A percentile compares a stretch with the other conserved stretches of the same genome.
phyloP scores from a whole-genome alignment of 1,140 invertebrate genomes.

The Drosophila pruinosa region DNA sequence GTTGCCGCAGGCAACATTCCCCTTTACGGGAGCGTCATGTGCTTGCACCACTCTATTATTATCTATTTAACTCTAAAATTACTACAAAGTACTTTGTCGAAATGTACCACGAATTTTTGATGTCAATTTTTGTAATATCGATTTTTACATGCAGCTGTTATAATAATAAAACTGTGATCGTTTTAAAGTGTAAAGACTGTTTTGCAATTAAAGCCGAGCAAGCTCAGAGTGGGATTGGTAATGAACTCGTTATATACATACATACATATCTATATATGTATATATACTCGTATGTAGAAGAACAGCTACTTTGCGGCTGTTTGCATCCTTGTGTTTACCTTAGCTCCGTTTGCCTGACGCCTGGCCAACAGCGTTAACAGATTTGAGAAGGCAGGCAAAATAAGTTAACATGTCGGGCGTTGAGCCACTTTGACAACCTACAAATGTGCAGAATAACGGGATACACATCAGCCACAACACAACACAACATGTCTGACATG shows the following conservation, averaged over 20 bases:
- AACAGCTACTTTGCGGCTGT: neutral
- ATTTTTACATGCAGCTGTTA: neutral
- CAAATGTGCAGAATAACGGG: slow-evolving; percentile 59
- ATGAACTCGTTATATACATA: slow-evolving; percentile 51
- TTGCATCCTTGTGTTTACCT: slow-evolving; percentile 19
- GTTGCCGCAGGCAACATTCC: slow-evolving; percentile 16
- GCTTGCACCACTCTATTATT: slow-evolving; percentile 58
- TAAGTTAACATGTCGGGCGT: slow-evolving; percentile 67
- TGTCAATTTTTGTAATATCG: neutral
- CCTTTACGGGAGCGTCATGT: neutral
- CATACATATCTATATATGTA: too few relatives aligned
- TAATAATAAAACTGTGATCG: neutral
- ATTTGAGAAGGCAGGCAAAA: slow-evolving; percentile 54
- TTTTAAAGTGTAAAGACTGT: neutral
- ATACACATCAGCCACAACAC: slow-evolving; percentile 38
- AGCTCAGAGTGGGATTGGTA: slow-evolving; percentile 40
- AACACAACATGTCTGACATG: slow-evolving; percentile 15
- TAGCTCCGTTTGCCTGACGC: slow-evolving; percentile 1
- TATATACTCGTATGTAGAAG: neutral
- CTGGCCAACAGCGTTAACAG: neutral
- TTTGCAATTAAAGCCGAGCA: neutral
- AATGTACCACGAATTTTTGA: too few relatives aligned
- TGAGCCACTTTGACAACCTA: slow-evolving; percentile 75
- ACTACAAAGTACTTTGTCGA: slow-evolving; percentile 45
- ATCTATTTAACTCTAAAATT: slow-evolving; percentile 52